Evolutionary conservation across 1,140 invertebrate species (phyloP).

Genomic region (Panagrolaimus sp.): DNA sequence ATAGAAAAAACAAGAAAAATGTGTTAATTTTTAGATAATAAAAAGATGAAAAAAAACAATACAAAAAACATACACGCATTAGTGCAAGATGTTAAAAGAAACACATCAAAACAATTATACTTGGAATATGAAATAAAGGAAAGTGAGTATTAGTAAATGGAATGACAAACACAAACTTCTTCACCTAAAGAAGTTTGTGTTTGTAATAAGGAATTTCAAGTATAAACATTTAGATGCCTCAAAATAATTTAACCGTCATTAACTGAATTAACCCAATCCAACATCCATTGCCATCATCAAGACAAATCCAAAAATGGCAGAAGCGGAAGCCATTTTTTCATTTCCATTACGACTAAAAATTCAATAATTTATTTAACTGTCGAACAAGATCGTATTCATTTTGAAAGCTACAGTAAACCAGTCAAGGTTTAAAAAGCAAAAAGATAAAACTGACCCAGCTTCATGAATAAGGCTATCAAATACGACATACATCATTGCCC

Average conservation of each 20-base stretch:
- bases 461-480: constrained; percentile 95
- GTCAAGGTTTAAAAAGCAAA: too few species aligned
- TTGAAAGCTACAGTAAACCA: too few species aligned
- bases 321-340: constrained; percentile 81
- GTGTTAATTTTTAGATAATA: too few species aligned
- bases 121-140: not conserved
- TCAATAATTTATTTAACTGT: too few species aligned
- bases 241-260: too few species aligned
- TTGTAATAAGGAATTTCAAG: too few species aligned
- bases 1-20: too few species aligned
- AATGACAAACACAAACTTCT: not conserved
- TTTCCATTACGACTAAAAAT: constrained; percentile 82
- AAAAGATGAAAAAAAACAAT: too few species aligned
- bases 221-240: too few species aligned
- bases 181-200: too few species aligned
- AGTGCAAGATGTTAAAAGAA: not conserved
- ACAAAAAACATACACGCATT: not conserved
- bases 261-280: constrained; percentile 24
- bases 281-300: constrained; percentile 50
- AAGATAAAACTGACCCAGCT: too few species aligned
- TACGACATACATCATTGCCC: constrained; percentile 71
- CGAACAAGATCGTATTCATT: too few species aligned
- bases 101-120: not conserved
- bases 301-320: constrained; percentile 65
- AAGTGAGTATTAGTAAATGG: not conserved